These are phyloP conservation scores for Leptobrachium ailaonicum DNA, from an alignment of 2,113 vertebrate genomes.

Conservation along the genomic window DNA sequence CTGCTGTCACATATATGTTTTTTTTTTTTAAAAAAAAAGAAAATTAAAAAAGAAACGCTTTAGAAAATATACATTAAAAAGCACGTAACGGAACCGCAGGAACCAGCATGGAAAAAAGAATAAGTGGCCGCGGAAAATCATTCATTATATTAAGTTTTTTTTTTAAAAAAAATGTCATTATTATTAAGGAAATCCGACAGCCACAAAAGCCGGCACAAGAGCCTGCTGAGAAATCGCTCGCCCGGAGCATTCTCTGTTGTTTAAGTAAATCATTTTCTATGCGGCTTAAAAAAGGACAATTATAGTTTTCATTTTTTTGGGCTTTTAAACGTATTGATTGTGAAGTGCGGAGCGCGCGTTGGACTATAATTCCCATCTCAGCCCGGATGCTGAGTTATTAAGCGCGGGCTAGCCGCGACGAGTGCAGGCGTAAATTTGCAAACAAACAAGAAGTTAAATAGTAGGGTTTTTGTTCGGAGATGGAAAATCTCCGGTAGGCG, in stretches of 20 bases:
- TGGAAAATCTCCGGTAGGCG: too few relatives aligned
- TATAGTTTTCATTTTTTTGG: constrained; percentile 45
- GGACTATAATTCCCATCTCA: background rate
- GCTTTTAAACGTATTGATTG: constrained; percentile 17
- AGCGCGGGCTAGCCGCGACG: background rate
- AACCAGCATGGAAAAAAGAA: constrained; percentile 34
- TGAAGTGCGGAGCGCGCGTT: background rate
- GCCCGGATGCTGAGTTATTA: constrained; percentile 17
- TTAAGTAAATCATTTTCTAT: constrained; percentile 46
- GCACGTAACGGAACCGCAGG: constrained; percentile 11
- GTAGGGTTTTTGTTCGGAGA: background rate
- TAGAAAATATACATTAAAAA: constrained; percentile 45
- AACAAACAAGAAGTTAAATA: constrained; percentile 15
- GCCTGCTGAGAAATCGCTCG: constrained; percentile 44
- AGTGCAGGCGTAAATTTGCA: background rate
- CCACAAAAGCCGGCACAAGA: constrained; percentile 30
- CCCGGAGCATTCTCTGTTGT: constrained; percentile 42
- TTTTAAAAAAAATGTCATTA: constrained; percentile 29
- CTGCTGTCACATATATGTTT: too few relatives aligned
- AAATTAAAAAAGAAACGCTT: background rate
- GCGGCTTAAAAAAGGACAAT: constrained; percentile 42
- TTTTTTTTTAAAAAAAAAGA: too few relatives aligned
- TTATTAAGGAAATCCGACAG: constrained; percentile 43
- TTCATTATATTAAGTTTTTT: constrained; percentile 38
- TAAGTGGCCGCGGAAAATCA: constrained; percentile 42